A percentile compares a stretch with the other conserved stretches of the same genome.
phyloP scores from a whole-genome alignment of 2,797 vertebrate genomes.

The Liasis olivaceus region DNA sequence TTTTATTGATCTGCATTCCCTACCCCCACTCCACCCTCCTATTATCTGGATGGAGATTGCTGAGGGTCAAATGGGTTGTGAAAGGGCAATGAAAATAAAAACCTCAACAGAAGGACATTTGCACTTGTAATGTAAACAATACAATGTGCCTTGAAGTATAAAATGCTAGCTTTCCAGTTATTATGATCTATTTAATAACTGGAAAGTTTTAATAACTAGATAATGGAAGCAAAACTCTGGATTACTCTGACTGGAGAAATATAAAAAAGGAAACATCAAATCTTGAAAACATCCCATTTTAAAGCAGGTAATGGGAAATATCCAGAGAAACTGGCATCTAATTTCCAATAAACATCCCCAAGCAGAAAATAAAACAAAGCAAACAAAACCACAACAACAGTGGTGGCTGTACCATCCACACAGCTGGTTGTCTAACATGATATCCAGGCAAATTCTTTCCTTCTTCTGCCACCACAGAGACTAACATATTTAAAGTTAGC shows the following conservation, averaged over 20 bases:
- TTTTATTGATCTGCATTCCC: no score
- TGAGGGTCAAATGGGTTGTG: no score
- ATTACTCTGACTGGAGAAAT: background rate
- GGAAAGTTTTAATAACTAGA: background rate
- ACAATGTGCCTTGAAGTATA: background rate
- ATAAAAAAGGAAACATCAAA: background rate
- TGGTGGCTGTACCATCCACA: background rate
- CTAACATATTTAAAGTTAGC: background rate
- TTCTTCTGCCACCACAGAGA: background rate
- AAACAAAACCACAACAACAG: background rate
- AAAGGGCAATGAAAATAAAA: no score
- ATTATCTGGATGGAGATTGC: no score
- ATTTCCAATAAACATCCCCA: background rate
- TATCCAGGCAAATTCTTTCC: no score
- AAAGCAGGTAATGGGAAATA: background rate
- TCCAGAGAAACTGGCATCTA: background rate
- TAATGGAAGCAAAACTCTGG: background rate
- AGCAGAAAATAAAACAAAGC: background rate
- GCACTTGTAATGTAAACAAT: background rate
- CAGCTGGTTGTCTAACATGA: background rate
- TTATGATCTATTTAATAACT: background rate
- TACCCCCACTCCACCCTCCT: no score
- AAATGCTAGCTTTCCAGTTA: background rate
- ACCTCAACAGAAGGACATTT: background rate
- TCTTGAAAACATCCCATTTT: background rate